phyloP scores from a whole-genome alignment of 2,888 invertebrate genomes.

The Tetropium fuscum region DNA sequence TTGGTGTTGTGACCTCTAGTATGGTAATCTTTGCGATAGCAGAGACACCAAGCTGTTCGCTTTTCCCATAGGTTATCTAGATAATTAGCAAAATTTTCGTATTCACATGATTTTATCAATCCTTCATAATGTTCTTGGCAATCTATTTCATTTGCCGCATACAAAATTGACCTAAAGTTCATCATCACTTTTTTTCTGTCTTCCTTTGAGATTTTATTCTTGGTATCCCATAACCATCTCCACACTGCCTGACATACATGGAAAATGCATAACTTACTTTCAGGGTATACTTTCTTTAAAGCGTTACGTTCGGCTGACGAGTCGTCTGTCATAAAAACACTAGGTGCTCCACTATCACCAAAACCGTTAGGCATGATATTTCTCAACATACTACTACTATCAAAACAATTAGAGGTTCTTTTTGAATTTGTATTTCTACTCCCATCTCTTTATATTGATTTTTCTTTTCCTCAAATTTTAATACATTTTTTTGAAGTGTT shows the following conservation, averaged over 20 bases:
- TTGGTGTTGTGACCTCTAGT: not conserved
- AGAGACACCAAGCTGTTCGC: not conserved
- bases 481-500: not conserved
- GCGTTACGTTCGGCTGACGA: not conserved
- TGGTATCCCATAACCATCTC: not conserved
- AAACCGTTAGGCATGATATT: too few relatives aligned
- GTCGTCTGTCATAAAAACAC: not conserved
- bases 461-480: too few relatives aligned
- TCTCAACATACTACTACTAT: too few relatives aligned
- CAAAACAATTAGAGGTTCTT: too few relatives aligned
- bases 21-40: not conserved
- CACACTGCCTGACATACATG: conserved; percentile 1
- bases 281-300: not conserved
- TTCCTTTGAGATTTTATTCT: not conserved
- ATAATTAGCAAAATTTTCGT: not conserved
- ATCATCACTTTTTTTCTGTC: not conserved
- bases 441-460: too few relatives aligned
- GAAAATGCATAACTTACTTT: not conserved
- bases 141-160: not conserved
- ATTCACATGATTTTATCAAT: not conserved
- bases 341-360: not conserved
- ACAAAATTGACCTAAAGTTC: not conserved
- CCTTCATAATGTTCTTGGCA: not conserved
- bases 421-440: too few relatives aligned
- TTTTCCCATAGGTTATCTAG: not conserved